Conservation (phyloP, 1,140 invertebrate species). For the Drosophila tristis region DNA sequence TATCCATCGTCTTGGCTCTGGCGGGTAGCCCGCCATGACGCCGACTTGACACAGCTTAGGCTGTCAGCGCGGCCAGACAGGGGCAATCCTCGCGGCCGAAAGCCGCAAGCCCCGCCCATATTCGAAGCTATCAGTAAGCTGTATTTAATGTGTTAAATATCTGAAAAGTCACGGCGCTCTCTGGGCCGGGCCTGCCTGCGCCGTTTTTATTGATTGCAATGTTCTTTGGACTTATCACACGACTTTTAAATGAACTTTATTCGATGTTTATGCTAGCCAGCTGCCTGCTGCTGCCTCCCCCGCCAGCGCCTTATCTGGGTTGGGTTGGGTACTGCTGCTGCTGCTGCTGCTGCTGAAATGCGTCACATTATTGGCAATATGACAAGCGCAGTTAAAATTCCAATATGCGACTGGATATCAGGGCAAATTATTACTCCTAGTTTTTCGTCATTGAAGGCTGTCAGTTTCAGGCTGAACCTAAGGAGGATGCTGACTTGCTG, state of each 20-base stretch:
- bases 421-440: too few relatives aligned
- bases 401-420: neutral
- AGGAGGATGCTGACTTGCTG: too few relatives aligned
- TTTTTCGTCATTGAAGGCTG: too few relatives aligned
- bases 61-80: slow-evolving; percentile 21
- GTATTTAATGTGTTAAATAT: slow-evolving; percentile 38
- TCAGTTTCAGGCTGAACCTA: too few relatives aligned
- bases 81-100: neutral
- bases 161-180: slow-evolving; percentile 6
- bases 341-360: slow-evolving; percentile 8
- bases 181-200: too few relatives aligned
- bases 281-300: neutral
- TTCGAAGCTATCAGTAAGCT: slow-evolving; percentile 22
- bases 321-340: neutral
- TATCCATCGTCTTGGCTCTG: slow-evolving; percentile 8
- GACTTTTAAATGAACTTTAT: slow-evolving; percentile 10
- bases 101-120: neutral
- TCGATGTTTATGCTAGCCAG: too few relatives aligned
- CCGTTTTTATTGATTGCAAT: slow-evolving; percentile 49
- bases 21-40: too few relatives aligned
- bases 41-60: slow-evolving; percentile 12
- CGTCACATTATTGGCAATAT: slow-evolving; percentile 12
- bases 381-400: neutral
- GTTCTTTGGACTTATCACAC: slow-evolving; percentile 56
- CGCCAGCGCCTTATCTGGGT: slow-evolving; percentile 19